These are phyloP conservation scores for Stomatorhinus ivindoensis DNA, from an alignment of 2,113 vertebrate species.

Conservation along the genomic window DNA sequence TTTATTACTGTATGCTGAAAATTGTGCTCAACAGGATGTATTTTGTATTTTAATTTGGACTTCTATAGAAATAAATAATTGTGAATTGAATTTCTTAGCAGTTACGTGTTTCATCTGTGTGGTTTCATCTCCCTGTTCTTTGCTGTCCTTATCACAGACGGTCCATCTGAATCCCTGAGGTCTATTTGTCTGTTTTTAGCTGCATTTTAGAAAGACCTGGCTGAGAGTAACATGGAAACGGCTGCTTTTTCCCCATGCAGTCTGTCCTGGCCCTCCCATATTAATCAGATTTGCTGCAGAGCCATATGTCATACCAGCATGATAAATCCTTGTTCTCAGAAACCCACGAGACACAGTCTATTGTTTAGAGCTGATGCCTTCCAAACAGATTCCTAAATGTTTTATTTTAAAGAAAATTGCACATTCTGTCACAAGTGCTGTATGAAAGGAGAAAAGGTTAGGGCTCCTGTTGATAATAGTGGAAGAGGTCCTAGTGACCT, in stretches of 20 bases:
- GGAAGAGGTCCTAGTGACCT: background rate
- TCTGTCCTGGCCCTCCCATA: conserved; percentile 56
- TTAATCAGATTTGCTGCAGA: conserved; percentile 65
- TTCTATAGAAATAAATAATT: background rate
- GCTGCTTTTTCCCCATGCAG: conserved; percentile 57
- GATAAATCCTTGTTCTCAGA: conserved; percentile 54
- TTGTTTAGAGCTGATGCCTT: conserved; percentile 31
- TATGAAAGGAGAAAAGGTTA: background rate
- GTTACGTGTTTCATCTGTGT: background rate
- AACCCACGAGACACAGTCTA: conserved; percentile 36
- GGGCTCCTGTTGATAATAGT: background rate
- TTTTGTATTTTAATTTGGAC: background rate
- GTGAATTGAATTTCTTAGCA: background rate
- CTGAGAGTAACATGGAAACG: conserved; percentile 40
- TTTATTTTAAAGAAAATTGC: conserved; percentile 24
- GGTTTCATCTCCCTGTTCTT: background rate
- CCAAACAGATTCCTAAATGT: conserved; percentile 36
- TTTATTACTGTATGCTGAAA: background rate
- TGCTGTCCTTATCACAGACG: conserved; percentile 30
- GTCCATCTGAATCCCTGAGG: conserved; percentile 53
- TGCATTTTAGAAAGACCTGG: conserved; percentile 45
- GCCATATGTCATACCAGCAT: conserved; percentile 65
- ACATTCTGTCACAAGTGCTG: background rate
- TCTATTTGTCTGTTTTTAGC: conserved; percentile 58
- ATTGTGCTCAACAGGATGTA: background rate